Percentiles rank a stretch among this genome's conserved stretches.
These are phyloP conservation scores for Procavia capensis DNA, from an alignment of 2,113 vertebrate genomes.

Conservation along the genomic window DNA sequence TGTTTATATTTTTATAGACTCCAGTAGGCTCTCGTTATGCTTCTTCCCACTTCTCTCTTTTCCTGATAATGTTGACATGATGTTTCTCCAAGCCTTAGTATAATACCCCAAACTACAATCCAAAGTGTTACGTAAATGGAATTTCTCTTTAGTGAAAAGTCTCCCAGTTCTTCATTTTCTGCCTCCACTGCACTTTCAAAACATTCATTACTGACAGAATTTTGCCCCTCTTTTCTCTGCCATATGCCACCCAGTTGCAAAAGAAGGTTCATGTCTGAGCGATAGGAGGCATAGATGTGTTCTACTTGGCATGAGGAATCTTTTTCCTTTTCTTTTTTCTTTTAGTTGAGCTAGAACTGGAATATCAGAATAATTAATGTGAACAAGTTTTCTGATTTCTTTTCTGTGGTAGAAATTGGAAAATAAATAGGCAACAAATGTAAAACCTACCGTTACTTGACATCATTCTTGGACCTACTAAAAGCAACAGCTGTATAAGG, in stretches of 20 bases:
- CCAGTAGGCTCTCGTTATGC: background rate
- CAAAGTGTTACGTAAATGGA: background rate
- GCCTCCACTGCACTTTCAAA: background rate
- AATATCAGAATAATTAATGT: background rate
- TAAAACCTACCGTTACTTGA: background rate
- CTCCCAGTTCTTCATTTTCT: background rate
- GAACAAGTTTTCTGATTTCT: background rate
- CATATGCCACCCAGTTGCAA: background rate
- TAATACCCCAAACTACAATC: background rate
- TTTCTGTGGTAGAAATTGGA: background rate
- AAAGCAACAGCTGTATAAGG: background rate
- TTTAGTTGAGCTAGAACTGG: background rate
- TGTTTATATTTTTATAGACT: background rate
- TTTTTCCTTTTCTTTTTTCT: background rate
- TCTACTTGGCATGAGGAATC: background rate
- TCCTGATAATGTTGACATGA: background rate
- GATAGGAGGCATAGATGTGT: background rate
- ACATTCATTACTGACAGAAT: background rate
- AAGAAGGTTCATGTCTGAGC: background rate
- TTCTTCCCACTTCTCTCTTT: background rate
- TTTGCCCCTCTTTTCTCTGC: background rate
- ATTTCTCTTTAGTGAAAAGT: background rate
- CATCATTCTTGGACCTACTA: background rate
- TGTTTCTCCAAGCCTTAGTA: background rate
- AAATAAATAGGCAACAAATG: background rate